Percentiles rank a stretch among this genome's conserved stretches.
These are phyloP conservation scores for Scortum barcoo DNA, from an alignment of 2,113 vertebrate species.

Conservation along the genomic window DNA sequence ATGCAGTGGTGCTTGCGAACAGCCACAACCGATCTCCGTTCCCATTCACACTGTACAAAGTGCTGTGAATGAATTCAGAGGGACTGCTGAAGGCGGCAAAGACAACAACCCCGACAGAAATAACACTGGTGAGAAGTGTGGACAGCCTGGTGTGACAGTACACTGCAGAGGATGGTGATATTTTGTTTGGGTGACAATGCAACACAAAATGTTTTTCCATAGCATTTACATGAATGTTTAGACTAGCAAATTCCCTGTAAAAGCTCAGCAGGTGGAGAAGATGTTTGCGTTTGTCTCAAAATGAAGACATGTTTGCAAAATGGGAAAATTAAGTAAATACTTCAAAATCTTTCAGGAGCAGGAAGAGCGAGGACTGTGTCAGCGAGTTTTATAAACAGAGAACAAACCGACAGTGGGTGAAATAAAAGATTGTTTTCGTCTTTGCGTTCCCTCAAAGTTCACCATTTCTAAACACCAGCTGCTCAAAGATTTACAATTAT, in stretches of 20 bases:
- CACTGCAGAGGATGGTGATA: slow-evolving; percentile 26
- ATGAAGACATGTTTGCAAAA: slow-evolving; percentile 20
- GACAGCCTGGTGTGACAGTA: slow-evolving; percentile 14
- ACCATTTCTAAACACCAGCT: slow-evolving; percentile 45
- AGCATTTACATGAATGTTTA: slow-evolving; percentile 86
- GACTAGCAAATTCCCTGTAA: slow-evolving; percentile 82
- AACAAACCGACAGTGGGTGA: neutral
- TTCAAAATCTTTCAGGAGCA: rapidly evolving
- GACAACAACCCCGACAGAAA: slow-evolving; percentile 49
- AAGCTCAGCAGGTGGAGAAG: slow-evolving; percentile 74
- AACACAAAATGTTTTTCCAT: slow-evolving; percentile 80
- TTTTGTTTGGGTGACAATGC: slow-evolving; percentile 67
- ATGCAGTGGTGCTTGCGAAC: neutral
- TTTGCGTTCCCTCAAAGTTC: slow-evolving; percentile 28
- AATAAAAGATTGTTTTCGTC: neutral
- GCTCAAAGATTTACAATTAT: slow-evolving; percentile 80
- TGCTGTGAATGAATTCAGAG: neutral
- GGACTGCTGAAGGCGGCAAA: slow-evolving; percentile 19
- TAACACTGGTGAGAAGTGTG: slow-evolving; percentile 37
- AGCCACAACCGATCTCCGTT: slow-evolving; percentile 26
- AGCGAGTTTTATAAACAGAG: neutral
- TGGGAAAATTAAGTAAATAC: neutral
- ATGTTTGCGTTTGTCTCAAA: slow-evolving; percentile 56
- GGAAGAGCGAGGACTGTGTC: rapidly evolving
- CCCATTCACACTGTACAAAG: neutral